phyloP scores from a whole-genome alignment of 2,888 invertebrate species.

The Amphipyra tragopoginis region DNA sequence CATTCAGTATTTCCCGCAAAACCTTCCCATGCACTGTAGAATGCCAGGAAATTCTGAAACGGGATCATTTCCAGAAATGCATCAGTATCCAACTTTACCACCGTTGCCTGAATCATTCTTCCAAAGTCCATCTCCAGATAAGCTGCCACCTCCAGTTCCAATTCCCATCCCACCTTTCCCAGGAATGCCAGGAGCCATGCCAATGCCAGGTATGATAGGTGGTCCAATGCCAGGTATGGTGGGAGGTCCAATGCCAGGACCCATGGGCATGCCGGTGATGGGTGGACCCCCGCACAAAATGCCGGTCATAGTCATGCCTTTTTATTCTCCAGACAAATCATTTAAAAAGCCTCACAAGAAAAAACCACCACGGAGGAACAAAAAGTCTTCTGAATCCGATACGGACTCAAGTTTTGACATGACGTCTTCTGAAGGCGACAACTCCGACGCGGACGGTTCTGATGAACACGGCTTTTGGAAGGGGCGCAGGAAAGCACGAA shows the following conservation, averaged over 20 bases:
- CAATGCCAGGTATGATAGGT: constrained; percentile 51
- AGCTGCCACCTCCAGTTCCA: constrained; percentile 60
- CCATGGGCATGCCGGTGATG: constrained; percentile 49
- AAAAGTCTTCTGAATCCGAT: constrained; percentile 28
- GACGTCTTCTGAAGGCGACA: constrained; percentile 50
- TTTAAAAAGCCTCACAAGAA: constrained; percentile 61
- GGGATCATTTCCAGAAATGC: constrained; percentile 20
- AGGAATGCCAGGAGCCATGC: constrained; percentile 51
- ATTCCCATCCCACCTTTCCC: constrained; percentile 61
- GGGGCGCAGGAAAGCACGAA: constrained; percentile 54
- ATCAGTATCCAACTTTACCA: constrained; percentile 51
- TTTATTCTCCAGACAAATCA: constrained; percentile 79
- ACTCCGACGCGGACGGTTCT: constrained; percentile 63
- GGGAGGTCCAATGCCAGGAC: constrained; percentile 36
- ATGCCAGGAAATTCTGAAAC: constrained; percentile 68
- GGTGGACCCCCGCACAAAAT: constrained; percentile 74
- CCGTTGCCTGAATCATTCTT: constrained; percentile 49
- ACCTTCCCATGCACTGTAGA: constrained; percentile 84
- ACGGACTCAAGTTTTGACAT: constrained; percentile 36
- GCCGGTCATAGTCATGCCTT: constrained; percentile 86
- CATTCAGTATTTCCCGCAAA: constrained; percentile 79
- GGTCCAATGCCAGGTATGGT: constrained; percentile 9
- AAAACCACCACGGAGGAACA: constrained; percentile 36
- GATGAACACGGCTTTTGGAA: constrained; percentile 70
- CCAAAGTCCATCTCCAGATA: constrained; percentile 60